Evolutionary conservation across 2,888 invertebrate species (phyloP).

Genomic region (Alentia gelatinosa): DNA sequence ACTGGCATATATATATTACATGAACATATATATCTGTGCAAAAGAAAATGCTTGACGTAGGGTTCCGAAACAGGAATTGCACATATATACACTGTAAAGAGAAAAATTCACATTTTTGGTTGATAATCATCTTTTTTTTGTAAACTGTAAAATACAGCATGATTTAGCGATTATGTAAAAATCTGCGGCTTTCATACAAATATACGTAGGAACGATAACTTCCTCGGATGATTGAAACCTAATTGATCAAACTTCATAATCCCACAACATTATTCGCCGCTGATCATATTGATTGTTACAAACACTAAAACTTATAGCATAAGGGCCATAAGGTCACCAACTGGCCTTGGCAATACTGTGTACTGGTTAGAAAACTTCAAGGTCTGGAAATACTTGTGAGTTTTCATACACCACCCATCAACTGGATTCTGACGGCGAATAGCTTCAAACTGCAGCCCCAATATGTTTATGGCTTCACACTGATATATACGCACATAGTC

Average conservation of each 20-base stretch:
- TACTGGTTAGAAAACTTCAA: background rate
- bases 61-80: no score
- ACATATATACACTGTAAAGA: no score
- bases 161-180: no score
- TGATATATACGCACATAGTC: background rate
- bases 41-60: no score
- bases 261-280: background rate
- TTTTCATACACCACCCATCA: background rate
- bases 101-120: background rate
- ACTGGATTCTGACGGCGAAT: background rate
- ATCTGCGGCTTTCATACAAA: no score
- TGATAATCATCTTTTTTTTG: background rate
- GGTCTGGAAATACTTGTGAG: background rate
- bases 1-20: background rate
- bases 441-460: background rate
- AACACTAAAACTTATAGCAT: background rate
- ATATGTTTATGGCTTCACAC: background rate
- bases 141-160: background rate
- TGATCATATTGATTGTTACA: background rate
- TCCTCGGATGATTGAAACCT: background rate
- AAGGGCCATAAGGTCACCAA: background rate
- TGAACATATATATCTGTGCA: background rate
- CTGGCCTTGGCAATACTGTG: background rate
- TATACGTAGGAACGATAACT: background rate
- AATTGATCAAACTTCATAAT: background rate